phyloP scores from a whole-genome alignment of 92 coral and sea anemone genomes.

The Micromussa lordhowensis region DNA sequence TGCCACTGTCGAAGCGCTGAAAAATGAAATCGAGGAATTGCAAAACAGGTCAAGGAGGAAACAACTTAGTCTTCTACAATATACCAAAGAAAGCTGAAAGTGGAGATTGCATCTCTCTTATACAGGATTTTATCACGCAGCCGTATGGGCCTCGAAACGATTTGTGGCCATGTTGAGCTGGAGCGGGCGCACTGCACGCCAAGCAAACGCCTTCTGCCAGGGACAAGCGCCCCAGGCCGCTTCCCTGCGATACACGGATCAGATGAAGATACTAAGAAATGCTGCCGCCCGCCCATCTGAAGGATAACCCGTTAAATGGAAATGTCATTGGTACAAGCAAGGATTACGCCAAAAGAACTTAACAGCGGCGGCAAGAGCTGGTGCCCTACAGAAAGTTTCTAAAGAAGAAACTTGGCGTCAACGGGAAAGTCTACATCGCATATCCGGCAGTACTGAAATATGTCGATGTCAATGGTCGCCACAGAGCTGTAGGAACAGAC shows the following conservation, averaged over 20 bases:
- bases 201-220: not conserved
- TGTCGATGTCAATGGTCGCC: too few species aligned
- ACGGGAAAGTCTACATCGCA: too few species aligned
- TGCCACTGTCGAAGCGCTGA: not conserved
- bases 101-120: too few species aligned
- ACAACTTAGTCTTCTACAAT: too few species aligned
- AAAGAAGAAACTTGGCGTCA: too few species aligned
- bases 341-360: not conserved
- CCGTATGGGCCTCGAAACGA: constrained; percentile 21
- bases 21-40: constrained; percentile 15
- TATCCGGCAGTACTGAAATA: too few species aligned
- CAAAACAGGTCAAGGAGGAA: constrained; percentile 27
- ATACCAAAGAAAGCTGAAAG: too few species aligned
- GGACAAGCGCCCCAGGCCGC: constrained; percentile 10
- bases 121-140: too few species aligned
- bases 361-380: not conserved
- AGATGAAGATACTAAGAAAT: not conserved
- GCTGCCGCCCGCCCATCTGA: too few species aligned
- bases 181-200: too few species aligned
- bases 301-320: constrained; percentile 3
- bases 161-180: constrained; percentile 5
- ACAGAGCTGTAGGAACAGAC: too few species aligned
- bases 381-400: too few species aligned
- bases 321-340: not conserved
- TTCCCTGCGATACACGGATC: not conserved